These are phyloP conservation scores for Camelus bactrianus DNA, from an alignment of 2,113 vertebrate species.

Conservation along the genomic window DNA sequence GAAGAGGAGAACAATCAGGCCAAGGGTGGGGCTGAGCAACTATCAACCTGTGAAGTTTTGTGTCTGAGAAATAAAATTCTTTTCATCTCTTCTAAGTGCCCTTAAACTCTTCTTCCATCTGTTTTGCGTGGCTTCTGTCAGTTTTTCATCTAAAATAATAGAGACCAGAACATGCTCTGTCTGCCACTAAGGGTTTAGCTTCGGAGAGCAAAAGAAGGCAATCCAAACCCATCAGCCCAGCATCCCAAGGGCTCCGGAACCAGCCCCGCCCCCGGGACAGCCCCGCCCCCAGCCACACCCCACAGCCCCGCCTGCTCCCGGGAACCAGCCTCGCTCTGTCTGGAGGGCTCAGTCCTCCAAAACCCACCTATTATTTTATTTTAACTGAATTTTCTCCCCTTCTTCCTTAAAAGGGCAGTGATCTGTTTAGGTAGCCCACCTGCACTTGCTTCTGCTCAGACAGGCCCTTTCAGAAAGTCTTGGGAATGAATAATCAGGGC, in stretches of 20 bases:
- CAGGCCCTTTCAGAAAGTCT: neutral
- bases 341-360: neutral
- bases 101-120: neutral
- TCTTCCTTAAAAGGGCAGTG: neutral
- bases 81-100: neutral
- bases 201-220: neutral
- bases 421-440: neutral
- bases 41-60: neutral
- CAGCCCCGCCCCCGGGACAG: neutral
- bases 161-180: accelerated
- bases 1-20: neutral
- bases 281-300: neutral
- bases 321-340: neutral
- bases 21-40: neutral
- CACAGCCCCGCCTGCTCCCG: neutral
- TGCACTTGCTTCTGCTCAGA: neutral
- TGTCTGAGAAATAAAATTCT: neutral
- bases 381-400: accelerated
- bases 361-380: neutral
- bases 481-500: neutral
- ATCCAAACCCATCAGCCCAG: neutral
- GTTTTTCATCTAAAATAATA: neutral
- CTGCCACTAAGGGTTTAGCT: neutral
- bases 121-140: neutral
- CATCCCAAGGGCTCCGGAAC: neutral